phyloP scores from a whole-genome alignment of 2,113 vertebrate genomes.

The Urocitellus parryii region DNA sequence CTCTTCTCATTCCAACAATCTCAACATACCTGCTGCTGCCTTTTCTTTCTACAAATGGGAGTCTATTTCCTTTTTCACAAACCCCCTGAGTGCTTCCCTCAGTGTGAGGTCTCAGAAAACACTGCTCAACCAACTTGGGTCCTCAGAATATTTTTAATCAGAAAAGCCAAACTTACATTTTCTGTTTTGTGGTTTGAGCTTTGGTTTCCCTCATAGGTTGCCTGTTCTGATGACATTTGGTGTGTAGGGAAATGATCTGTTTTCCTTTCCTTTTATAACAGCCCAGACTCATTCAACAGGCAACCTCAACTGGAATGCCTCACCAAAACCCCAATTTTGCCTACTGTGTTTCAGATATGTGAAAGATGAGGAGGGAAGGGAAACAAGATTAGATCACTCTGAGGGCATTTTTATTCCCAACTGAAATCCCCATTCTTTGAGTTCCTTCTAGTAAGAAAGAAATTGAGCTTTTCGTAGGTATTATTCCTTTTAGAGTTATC shows the following conservation, averaged over 20 bases:
- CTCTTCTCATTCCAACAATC: not conserved
- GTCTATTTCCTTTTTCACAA: not conserved
- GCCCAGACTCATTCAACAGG: not conserved
- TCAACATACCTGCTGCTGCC: too few species aligned
- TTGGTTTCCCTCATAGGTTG: not conserved
- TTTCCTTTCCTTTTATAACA: conserved; percentile 64
- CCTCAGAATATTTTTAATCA: conserved; percentile 20
- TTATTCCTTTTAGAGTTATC: conserved; percentile 23
- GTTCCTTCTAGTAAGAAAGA: not conserved
- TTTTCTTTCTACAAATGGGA: not conserved
- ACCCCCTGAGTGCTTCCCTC: not conserved
- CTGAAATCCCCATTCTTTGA: not conserved
- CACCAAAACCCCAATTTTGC: conserved; percentile 39
- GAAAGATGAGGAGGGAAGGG: not conserved
- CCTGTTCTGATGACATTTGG: not conserved
- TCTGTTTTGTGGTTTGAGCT: not conserved
- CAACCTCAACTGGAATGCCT: conserved; percentile 74
- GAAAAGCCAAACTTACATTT: conserved; percentile 5
- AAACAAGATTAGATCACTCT: not conserved
- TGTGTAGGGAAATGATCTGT: conserved; percentile 42
- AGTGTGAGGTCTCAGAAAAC: not conserved
- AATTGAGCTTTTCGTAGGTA: not conserved
- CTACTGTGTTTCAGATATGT: not conserved
- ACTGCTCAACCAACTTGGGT: not conserved
- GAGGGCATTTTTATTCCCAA: conserved; percentile 5